Evolutionary conservation across 1,140 invertebrate genomes (phyloP), one percentile per base, ranked within the genome.

Genomic region (Macrostomum lignano): DNA sequence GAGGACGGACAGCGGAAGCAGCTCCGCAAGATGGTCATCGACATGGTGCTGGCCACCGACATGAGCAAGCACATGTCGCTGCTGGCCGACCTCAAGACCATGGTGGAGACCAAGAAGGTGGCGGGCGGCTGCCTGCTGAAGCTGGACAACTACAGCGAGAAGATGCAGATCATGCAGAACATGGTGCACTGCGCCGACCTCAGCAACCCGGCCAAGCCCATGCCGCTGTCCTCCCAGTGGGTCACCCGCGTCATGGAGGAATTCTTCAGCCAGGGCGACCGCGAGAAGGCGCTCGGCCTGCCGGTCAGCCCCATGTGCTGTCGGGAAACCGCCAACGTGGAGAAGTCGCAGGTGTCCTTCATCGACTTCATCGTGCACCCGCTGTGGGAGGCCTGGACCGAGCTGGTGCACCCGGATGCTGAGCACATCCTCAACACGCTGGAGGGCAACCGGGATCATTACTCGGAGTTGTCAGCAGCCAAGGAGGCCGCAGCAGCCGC

Each of bases 91-190:
- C 17, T 36, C n/a, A 28, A 36, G 33, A 35, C 33, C 10, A 35
- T 35, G 81, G 82, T 91, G 17, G 82, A 93, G 60, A 86, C 82
- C 3, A 91, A 91, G 58, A 91, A 88, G 57, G 79, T 78, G 1
- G 71, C 74, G 20, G 76, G 81, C 15, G 81, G 75, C 17, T 78
- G 78, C 10, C 75, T 88, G 9, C 57, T 91, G 15, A 58, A 81
- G 34, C 63, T 91, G 33, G 82, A 93, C 57, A 91, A 21, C 20
- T 86, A 86, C 94, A 20, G 86, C 94, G 62, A 93, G 86, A 2
- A 94, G 94, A 60, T 94, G 93, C 59, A 82, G 52, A 93, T 93
- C 81, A 82, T 77, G 39, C 77, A 91, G 63, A 88, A 86, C 61
- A 68, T 91, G 62, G 78, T 93, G 41, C 84, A 91, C 60, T 86